Evolutionary conservation across 2,888 invertebrate genomes (phyloP).

Genomic region (Ceramica pisi): DNA sequence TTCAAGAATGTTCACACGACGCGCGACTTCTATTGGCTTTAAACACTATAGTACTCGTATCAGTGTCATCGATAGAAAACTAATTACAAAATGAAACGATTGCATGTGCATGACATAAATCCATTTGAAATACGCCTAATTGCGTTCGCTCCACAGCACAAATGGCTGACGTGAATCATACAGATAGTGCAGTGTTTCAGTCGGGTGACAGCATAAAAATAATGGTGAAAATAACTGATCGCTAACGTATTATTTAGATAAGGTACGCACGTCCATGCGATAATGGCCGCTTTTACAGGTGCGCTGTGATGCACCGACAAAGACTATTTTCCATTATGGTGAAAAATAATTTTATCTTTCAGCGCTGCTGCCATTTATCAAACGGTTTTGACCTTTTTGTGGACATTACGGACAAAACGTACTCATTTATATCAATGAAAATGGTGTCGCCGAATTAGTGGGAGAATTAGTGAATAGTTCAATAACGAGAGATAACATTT

Average conservation of each 20-base stretch:
- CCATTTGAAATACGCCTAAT: constrained; percentile 59
- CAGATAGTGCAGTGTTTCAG: constrained; percentile 69
- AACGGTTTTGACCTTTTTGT: constrained; percentile 35
- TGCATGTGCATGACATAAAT: constrained; percentile 60
- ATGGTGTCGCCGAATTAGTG: constrained; percentile 7
- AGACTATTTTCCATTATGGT: constrained; percentile 60
- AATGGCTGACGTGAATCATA: constrained; percentile 69
- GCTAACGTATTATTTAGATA: constrained; percentile 80
- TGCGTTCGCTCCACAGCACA: constrained; percentile 52
- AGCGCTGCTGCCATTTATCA: constrained; percentile 46
- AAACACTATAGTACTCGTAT: constrained; percentile 19
- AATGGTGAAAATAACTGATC: constrained; percentile 78
- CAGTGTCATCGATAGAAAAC: constrained; percentile 31
- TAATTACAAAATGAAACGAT: constrained; percentile 44
- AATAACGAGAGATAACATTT: constrained; percentile 3
- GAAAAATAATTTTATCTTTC: constrained; percentile 61
- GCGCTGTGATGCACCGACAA: constrained; percentile 69
- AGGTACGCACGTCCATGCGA: constrained; percentile 73
- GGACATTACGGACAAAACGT: constrained; percentile 44
- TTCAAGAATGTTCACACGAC: constrained; percentile 1
- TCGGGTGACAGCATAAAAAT: constrained; percentile 75
- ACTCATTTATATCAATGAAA: constrained; percentile 49
- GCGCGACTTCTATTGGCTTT: constrained; percentile 1
- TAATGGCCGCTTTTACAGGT: constrained; percentile 76
- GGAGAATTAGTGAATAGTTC: constrained; percentile 17